These are phyloP conservation scores for Melipona bicolor DNA, from an alignment of 2,888 invertebrate species.

Conservation along the genomic window DNA sequence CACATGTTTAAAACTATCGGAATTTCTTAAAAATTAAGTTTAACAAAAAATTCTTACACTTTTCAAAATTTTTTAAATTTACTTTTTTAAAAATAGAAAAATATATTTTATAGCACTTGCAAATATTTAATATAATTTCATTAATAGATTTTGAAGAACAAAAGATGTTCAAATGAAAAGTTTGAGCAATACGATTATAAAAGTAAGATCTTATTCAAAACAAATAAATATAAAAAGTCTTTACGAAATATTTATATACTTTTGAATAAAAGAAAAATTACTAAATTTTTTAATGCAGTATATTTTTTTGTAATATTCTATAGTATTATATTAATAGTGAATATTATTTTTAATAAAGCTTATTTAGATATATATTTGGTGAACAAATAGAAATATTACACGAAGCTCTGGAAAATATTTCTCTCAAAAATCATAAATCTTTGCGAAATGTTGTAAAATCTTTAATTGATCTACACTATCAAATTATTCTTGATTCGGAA, in stretches of 20 bases:
- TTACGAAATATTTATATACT: background rate
- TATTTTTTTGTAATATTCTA: background rate
- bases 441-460: background rate
- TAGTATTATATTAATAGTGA: background rate
- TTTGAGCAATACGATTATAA: background rate
- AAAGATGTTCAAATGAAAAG: background rate
- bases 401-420: slow-evolving; percentile 33
- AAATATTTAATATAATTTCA: background rate
- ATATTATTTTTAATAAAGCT: background rate
- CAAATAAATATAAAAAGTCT: background rate
- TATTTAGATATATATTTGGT: slow-evolving; percentile 58
- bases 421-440: background rate
- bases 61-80: background rate
- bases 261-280: background rate
- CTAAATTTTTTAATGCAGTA: background rate
- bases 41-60: background rate
- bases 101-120: background rate
- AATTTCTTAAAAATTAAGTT: background rate
- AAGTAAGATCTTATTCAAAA: background rate
- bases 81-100: background rate
- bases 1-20: background rate
- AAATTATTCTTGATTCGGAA: slow-evolving; percentile 57
- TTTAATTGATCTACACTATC: slow-evolving; percentile 55
- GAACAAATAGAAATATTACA: slow-evolving; percentile 62
- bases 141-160: background rate